Evolutionary conservation across 2,888 invertebrate species (phyloP), one percentile per base, ranked within the genome.

Genomic region (Lobophora halterata): DNA sequence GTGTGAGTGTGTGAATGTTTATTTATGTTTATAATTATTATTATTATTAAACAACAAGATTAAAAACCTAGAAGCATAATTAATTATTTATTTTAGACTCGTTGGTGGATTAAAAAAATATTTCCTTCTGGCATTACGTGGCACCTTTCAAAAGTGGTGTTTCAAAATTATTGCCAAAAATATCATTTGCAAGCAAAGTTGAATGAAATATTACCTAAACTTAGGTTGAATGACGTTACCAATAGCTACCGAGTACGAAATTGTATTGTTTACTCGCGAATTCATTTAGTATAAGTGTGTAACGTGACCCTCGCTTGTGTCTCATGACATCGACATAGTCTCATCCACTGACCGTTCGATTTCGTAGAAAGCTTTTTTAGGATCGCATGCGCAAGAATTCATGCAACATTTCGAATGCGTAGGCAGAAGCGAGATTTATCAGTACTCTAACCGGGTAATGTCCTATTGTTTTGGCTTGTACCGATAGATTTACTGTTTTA

Each of bases 291-390:
- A 35, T 45, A 38, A 38, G 49, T 46, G 35, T 46, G 59, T 60
- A 66, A 67, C 49, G 36, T 33, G 63, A 70, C 54, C 48, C 54
- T 52, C 42, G 48, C 49, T 43, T 53, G 62, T 51, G 58, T 65
- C 55, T 56, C 52, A 65, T 67, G 67, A 70, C 54, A 65, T n/a
- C 65, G 65, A 70, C 66, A 70, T 58, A 58, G 61, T 58, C 60
- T 61, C 62, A 54, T 57, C 58, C 61, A 65, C 62, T 57, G 55
- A 48, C 61, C 42, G 57, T 48, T n/a, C 52, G 59, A 56, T 61
- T 75, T 77, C 74, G 63, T 56, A 65, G 74, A 76, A 59, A 56
- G 35, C 58, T 58, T 58, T 50, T 70, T 73, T 67, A 61, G 66
- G 61, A 71, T 61, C 60, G 58, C 65, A 65, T 55, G 58, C 61